These are phyloP conservation scores for Pseudomugil gertrudae DNA, from an alignment of 2,797 vertebrate species.

Conservation along the genomic window DNA sequence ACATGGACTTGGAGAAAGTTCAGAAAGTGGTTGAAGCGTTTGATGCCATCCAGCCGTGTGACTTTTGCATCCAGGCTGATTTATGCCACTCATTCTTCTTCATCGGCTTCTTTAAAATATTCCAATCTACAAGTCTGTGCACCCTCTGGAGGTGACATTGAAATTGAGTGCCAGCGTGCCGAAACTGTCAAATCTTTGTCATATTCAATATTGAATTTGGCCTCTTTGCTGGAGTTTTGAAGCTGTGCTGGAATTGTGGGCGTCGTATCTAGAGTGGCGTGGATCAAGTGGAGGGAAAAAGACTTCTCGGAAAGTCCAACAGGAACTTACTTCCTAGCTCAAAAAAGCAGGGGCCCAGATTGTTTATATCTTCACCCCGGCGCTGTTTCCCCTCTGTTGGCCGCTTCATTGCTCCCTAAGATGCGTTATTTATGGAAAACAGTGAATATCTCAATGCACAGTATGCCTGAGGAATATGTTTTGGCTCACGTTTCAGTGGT, in stretches of 20 bases:
- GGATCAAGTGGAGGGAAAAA: conserved; percentile 41
- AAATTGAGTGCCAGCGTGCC: conserved; percentile 57
- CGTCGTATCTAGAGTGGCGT: conserved; percentile 43
- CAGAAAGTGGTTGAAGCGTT: conserved; percentile 65
- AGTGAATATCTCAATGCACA: conserved; percentile 79
- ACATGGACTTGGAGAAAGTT: conserved; percentile 52
- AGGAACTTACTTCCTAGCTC: conserved; percentile 65
- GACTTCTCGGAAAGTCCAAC: conserved; percentile 39
- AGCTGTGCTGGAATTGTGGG: conserved; percentile 45
- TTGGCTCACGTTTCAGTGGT: conserved; percentile 76
- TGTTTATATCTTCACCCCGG: conserved; percentile 69
- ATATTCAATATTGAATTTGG: conserved; percentile 58
- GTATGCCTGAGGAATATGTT: conserved; percentile 73
- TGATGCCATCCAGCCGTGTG: conserved; percentile 62
- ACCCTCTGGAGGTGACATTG: conserved; percentile 71
- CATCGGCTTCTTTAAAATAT: conserved; percentile 60
- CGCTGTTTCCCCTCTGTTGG: conserved; percentile 60
- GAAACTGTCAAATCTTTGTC: conserved; percentile 66
- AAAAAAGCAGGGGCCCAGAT: conserved; percentile 56
- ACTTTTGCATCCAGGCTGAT: conserved; percentile 53
- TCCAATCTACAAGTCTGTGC: conserved; percentile 60
- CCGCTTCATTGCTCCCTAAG: conserved; percentile 71
- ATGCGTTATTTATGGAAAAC: conserved; percentile 78
- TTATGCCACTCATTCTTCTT: conserved; percentile 65
- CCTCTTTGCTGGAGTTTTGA: conserved; percentile 40